Conservation (phyloP, 2,113 vertebrate genomes). For the Muscicapa adusta region DNA sequence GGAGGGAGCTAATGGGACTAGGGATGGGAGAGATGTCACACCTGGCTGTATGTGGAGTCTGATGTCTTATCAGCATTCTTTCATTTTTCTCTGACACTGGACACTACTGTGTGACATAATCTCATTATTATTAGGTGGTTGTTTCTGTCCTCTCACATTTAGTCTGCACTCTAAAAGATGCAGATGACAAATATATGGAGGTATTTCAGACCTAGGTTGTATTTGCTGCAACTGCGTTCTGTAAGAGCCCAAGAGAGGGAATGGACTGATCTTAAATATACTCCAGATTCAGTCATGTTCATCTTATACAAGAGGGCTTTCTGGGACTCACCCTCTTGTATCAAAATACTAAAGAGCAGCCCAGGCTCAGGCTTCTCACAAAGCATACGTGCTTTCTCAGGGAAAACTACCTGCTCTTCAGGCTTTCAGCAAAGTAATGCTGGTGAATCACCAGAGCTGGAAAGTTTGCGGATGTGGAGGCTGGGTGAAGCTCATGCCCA, state of each 20-base stretch:
- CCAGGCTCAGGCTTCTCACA: neutral
- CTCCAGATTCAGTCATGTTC: neutral
- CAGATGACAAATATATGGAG: neutral
- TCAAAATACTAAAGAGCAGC: neutral
- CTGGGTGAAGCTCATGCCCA: fast-evolving
- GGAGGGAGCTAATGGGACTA: neutral
- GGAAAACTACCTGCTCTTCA: neutral
- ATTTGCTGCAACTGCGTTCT: neutral
- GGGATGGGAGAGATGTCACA: neutral
- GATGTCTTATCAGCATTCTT: neutral
- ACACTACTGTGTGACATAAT: neutral
- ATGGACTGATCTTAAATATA: neutral
- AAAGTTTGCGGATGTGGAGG: neutral
- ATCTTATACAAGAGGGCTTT: neutral
- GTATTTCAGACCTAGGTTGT: neutral
- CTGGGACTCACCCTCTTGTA: neutral
- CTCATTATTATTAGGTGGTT: neutral
- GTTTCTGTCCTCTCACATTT: neutral
- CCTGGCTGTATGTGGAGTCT: neutral
- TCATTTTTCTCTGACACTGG: neutral
- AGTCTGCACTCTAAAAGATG: neutral
- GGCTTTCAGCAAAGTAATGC: neutral
- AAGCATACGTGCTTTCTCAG: neutral
- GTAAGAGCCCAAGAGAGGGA: neutral
- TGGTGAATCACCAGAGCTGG: no score